Evolutionary conservation across 2,113 vertebrate genomes (phyloP).

Genomic region (Orientallactaga bullata): DNA sequence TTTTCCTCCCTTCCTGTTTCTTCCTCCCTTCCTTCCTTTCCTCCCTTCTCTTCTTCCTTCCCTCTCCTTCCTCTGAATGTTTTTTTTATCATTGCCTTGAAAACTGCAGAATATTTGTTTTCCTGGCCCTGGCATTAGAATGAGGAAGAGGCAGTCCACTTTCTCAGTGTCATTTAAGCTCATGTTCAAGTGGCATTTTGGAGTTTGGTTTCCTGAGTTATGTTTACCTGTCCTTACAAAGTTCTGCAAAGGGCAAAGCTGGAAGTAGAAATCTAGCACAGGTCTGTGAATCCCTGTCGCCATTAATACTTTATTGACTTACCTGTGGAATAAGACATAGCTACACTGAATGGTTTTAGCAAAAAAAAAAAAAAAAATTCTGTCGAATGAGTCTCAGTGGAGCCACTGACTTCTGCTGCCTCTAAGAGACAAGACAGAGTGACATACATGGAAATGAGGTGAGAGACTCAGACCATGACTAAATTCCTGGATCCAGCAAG

Average conservation of each 20-base stretch:
- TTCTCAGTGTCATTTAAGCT: neutral
- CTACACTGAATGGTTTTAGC: conserved; percentile 26
- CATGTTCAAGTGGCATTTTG: neutral
- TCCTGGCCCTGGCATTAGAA: neutral
- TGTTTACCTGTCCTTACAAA: conserved; percentile 34
- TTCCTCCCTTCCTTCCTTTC: neutral
- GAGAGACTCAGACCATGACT: conserved; percentile 49
- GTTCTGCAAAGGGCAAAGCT: neutral
- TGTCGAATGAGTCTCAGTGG: neutral
- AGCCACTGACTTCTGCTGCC: conserved; percentile 50
- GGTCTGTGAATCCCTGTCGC: neutral
- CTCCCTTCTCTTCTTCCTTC: neutral
- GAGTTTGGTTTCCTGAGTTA: conserved; percentile 9
- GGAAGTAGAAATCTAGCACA: neutral
- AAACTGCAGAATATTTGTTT: conserved; percentile 4
- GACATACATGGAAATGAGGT: conserved; percentile 34
- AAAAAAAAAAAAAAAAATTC: conserved; percentile 44
- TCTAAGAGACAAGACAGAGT: conserved; percentile 16
- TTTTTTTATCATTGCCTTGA: conserved; percentile 15
- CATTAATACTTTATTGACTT: conserved; percentile 36
- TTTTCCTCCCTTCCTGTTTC: too few species aligned
- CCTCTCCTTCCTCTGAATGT: neutral
- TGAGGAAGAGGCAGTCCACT: neutral
- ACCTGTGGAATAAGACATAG: conserved; percentile 57
- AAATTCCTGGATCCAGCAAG: conserved; percentile 36